Evolutionary conservation across 2,888 invertebrate genomes (phyloP).

Genomic region (Bellardia bayeri): DNA sequence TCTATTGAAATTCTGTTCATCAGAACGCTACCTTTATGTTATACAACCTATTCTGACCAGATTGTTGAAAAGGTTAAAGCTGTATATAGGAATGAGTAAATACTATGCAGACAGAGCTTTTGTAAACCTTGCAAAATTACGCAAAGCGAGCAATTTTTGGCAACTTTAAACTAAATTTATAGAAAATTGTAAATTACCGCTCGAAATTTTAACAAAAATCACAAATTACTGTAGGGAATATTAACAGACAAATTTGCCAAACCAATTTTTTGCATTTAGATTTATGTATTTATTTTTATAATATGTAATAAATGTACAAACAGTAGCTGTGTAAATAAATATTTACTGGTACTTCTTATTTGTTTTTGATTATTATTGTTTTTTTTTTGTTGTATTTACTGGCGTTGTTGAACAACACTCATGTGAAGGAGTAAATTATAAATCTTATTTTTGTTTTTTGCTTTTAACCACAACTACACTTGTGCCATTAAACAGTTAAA

Average conservation of each 20-base stretch:
- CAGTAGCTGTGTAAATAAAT: constrained; percentile 54
- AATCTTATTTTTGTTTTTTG: constrained; percentile 22
- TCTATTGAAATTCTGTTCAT: too few relatives aligned
- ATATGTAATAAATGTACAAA: constrained; percentile 49
- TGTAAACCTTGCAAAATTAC: too few relatives aligned
- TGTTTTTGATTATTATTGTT: constrained; percentile 28
- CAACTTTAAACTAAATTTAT: too few relatives aligned
- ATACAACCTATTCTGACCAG: too few relatives aligned
- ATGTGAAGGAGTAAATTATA: constrained; percentile 45
- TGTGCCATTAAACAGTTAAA: constrained; percentile 24
- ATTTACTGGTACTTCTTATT: constrained; percentile 42
- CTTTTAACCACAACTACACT: not conserved
- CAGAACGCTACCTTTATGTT: too few relatives aligned
- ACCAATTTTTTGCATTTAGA: not conserved
- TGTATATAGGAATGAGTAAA: too few relatives aligned
- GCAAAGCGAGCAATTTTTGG: too few relatives aligned
- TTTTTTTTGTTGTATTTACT: constrained; percentile 22
- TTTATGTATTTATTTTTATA: constrained; percentile 12
- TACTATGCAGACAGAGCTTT: too few relatives aligned
- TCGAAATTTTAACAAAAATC: too few relatives aligned
- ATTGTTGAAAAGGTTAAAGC: too few relatives aligned
- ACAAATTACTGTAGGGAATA: not conserved
- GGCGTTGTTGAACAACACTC: constrained; percentile 38
- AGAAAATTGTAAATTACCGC: too few relatives aligned
- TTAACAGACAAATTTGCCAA: not conserved